Conservation (phyloP, 2,113 vertebrate species). For the Mustela lutreola region DNA sequence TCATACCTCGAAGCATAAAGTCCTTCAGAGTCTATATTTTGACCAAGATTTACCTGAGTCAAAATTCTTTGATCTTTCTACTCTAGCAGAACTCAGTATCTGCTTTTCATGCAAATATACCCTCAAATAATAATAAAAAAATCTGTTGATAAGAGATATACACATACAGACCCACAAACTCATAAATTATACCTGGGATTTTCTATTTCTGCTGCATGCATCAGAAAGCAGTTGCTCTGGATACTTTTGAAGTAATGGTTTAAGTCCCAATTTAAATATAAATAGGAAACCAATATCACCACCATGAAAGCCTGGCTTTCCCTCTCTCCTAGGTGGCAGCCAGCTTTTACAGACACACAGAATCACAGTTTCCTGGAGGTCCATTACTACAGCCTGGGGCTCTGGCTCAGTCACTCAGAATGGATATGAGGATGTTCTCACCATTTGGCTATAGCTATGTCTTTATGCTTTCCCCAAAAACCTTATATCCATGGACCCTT, state of each 20-base stretch:
- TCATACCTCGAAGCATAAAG: not conserved
- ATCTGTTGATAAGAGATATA: not conserved
- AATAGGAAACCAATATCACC: not conserved
- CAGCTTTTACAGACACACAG: not conserved
- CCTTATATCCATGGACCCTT: not conserved
- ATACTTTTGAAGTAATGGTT: not conserved
- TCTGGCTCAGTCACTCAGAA: not conserved
- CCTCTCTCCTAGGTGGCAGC: not conserved
- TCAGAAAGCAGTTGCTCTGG: conserved; percentile 1
- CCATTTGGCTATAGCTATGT: not conserved
- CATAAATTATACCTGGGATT: not conserved
- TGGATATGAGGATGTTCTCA: not conserved
- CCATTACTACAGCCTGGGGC: not conserved
- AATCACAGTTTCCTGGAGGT: not conserved
- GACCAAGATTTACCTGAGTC: not conserved
- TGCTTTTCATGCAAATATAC: not conserved
- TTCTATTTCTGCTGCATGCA: not conserved
- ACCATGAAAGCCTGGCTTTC: not conserved
- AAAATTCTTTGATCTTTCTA: not conserved
- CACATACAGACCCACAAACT: not conserved
- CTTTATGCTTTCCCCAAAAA: not conserved
- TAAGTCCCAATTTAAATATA: not conserved
- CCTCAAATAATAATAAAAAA: not conserved
- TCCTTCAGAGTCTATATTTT: not conserved
- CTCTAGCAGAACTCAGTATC: not conserved